Percentiles rank a stretch among this genome's conserved stretches.
phyloP scores from a whole-genome alignment of 2,888 invertebrate species.

The Disparrhopalites patrizii region DNA sequence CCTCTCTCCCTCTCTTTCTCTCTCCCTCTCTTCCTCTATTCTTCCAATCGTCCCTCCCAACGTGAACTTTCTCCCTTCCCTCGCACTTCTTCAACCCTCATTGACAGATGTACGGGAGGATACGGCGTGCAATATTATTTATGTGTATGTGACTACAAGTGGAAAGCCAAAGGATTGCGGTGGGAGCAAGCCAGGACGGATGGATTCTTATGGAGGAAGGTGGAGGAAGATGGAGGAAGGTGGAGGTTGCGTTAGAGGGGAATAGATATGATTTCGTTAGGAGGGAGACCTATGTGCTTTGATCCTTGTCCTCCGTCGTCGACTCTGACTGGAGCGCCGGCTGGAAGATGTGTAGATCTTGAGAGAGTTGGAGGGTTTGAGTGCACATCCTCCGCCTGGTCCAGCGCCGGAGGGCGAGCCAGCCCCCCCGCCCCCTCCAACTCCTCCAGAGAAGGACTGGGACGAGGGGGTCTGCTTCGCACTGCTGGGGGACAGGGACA shows the following conservation, averaged over 20 bases:
- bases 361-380: conserved; percentile 17
- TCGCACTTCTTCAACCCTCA: not conserved
- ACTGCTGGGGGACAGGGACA: conserved; percentile 1
- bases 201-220: no score
- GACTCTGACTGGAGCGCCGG: conserved; percentile 15
- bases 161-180: no score
- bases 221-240: no score
- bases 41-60: not conserved
- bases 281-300: conserved; percentile 14
- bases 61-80: not conserved
- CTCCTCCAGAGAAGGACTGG: not conserved
- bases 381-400: not conserved
- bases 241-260: not conserved
- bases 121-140: no score
- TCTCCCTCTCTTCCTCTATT: not conserved
- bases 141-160: no score
- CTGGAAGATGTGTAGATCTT: conserved; percentile 12
- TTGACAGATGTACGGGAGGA: no score
- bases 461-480: not conserved
- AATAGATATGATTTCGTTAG: not conserved
- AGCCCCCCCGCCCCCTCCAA: not conserved
- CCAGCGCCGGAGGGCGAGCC: not conserved
- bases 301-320: conserved; percentile 1
- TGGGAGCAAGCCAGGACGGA: no score
- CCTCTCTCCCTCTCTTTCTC: not conserved